Base-by-base conservation (phyloP, 2,113 vertebrate species). In the Motacilla alba region DNA sequence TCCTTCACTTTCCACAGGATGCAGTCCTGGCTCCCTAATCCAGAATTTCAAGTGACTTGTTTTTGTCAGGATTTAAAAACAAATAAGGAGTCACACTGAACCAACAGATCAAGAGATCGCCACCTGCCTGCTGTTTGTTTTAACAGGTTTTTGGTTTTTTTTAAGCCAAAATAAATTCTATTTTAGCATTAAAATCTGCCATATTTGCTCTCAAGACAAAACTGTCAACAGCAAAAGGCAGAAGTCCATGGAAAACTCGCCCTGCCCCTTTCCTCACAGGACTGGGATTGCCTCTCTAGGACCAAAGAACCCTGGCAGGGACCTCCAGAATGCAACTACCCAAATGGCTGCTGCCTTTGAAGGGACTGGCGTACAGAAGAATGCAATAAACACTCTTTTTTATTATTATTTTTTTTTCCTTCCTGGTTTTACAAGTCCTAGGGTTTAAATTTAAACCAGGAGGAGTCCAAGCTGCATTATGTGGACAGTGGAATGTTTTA, bases 321-420 rank as follows among this genome's bases (percentile, higher is more conserved):
- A 81, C 63, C 94, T 95, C 67, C 76, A 84, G 70, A 93, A 93
- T 60, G 92, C 89, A 90, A 94, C 93, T 92, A 95, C 93, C 84
- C 24, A 91, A 90, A 85, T 80, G 97, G 97, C 97, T 98, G 96
- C 97, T 98, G 97, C 97, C 94, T 93, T 97, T 96, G 97, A 98
- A 97, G 64, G 50, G 92, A 89, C 87, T 96, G 94, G 96, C 96
- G 83, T 39, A 84, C 66, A 94, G 67, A 95, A 90, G 55, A 80
- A 60, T 3, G 3, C 1, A 81, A 70, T 10, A 68, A 59, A 49
- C 4, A 2, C 1, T 4, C n/a, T n/a, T n/a, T n/a, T n/a, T n/a
- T n/a, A n/a, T n/a, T n/a, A n/a, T n/a, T n/a, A n/a, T n/a, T n/a
- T n/a, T n/a, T n/a, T n/a, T 70, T 44, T 52, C n/a, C 7, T 46